Conservation (phyloP, 2,888 invertebrate genomes). For the Eumerus sabulonum region DNA sequence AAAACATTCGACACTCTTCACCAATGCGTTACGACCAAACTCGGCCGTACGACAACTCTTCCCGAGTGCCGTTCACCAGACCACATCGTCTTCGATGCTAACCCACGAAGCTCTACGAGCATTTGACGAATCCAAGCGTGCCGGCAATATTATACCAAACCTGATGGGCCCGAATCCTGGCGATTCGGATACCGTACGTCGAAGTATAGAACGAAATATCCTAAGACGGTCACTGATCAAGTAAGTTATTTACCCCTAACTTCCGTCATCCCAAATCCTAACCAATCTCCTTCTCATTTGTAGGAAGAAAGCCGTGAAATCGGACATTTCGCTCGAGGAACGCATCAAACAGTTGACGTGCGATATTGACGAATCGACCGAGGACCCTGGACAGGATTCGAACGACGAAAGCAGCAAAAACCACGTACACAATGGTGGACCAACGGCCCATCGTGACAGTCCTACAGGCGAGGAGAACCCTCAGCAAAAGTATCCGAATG, state of each 20-base stretch:
- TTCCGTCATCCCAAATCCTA: too few species aligned
- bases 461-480: conserved; percentile 84
- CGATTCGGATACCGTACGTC: conserved; percentile 84
- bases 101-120: conserved; percentile 88
- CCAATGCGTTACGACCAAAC: conserved; percentile 81
- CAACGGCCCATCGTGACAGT: conserved; percentile 81
- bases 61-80: conserved; percentile 85
- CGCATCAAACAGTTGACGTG: conserved; percentile 92
- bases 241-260: conserved; percentile 81
- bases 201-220: conserved; percentile 91
- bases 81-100: conserved; percentile 79
- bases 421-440: conserved; percentile 72
- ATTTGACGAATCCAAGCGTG: conserved; percentile 83
- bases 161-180: conserved; percentile 73
- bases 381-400: conserved; percentile 71
- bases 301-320: conserved; percentile 78
- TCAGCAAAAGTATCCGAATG: conserved; percentile 78
- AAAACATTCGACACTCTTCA: conserved; percentile 78
- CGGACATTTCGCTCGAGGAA: conserved; percentile 90
- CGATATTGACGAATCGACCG: conserved; percentile 86
- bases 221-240: conserved; percentile 88
- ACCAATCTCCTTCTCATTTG: conserved; percentile 4
- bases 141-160: conserved; percentile 79
- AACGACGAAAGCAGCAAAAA: conserved; percentile 69
- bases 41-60: conserved; percentile 92